Conservation (phyloP, 2,888 invertebrate genomes). For the Leptarthrus brevirostris region DNA sequence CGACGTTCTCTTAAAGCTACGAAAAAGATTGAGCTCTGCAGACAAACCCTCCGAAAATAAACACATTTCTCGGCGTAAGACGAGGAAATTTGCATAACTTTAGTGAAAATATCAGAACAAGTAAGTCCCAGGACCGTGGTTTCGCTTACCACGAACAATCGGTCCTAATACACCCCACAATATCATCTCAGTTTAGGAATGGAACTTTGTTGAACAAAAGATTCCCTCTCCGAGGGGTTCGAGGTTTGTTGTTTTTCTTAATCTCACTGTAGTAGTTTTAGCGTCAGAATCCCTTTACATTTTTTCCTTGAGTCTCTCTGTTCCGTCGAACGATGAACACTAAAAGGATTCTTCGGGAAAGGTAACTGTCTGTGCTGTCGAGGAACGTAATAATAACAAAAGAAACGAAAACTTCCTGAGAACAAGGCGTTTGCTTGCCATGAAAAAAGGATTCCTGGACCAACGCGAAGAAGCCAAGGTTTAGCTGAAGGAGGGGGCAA, state of each 20-base stretch:
- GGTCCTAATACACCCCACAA: neutral
- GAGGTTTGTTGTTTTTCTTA: conserved; percentile 29
- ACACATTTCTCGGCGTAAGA: neutral
- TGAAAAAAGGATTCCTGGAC: conserved; percentile 7
- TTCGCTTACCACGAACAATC: neutral
- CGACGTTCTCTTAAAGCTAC: too few species aligned
- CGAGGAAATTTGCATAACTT: conserved; percentile 13
- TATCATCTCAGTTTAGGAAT: neutral
- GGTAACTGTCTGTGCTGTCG: too few species aligned
- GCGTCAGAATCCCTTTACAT: neutral
- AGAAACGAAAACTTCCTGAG: neutral
- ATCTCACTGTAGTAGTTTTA: neutral
- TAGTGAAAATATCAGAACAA: conserved; percentile 22
- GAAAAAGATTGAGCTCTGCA: conserved; percentile 25
- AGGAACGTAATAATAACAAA: too few species aligned
- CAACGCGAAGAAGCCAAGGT: neutral
- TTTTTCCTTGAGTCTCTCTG: too few species aligned
- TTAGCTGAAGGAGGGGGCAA: neutral
- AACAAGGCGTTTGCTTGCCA: neutral
- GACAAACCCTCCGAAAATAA: conserved; percentile 28
- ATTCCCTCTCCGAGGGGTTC: neutral
- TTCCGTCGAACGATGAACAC: neutral
- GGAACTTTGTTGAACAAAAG: neutral
- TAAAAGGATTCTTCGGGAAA: neutral
- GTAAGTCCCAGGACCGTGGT: neutral